Conservation (phyloP, 2,113 vertebrate species). For the Chunga burmeisteri region DNA sequence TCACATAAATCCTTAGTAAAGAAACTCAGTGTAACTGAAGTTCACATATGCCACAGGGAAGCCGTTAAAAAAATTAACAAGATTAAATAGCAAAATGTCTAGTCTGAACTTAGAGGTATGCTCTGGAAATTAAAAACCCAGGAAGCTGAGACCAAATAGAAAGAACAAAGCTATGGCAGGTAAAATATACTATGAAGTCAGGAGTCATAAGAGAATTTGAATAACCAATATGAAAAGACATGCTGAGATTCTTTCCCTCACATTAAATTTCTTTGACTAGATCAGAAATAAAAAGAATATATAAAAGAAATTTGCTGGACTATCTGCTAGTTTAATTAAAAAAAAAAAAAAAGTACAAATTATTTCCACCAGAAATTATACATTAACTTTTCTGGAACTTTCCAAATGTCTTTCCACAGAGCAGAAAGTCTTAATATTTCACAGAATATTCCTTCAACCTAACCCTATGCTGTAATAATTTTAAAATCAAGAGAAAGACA, state of each 20-base stretch:
- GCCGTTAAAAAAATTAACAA: neutral
- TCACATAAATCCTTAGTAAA: neutral
- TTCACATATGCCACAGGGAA: neutral
- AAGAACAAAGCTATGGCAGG: neutral
- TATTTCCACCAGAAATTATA: neutral
- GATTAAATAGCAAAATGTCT: neutral
- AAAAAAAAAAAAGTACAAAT: neutral
- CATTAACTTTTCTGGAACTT: neutral
- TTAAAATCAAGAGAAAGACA: neutral
- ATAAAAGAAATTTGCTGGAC: neutral
- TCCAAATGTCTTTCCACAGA: neutral
- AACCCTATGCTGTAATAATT: neutral
- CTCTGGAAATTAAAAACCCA: neutral
- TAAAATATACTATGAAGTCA: neutral
- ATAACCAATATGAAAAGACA: neutral
- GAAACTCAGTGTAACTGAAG: neutral
- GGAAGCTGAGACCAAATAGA: neutral
- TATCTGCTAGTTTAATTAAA: neutral
- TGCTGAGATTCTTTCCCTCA: neutral
- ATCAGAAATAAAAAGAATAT: neutral
- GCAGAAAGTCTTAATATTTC: neutral
- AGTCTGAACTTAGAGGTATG: neutral
- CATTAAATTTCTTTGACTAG: neutral
- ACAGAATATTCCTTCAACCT: neutral
- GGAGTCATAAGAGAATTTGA: neutral